Conservation (phyloP, 1,140 invertebrate species). For the Tigriopus japonicus region DNA sequence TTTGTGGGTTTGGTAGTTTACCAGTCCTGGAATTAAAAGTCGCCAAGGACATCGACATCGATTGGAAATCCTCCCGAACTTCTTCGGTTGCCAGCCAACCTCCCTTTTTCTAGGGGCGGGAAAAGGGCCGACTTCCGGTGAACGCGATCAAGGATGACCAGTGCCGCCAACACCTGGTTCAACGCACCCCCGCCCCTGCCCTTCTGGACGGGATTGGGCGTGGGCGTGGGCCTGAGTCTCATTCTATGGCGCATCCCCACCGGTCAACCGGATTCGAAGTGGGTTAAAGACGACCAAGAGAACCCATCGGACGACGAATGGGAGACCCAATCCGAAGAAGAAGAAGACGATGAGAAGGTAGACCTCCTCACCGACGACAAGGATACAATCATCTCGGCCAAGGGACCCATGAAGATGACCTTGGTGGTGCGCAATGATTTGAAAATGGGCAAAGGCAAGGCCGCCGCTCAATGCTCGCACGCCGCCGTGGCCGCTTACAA, state of each 20-base stretch:
- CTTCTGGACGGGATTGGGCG: not conserved
- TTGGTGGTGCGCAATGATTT: conserved; percentile 33
- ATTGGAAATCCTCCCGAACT: too few species aligned
- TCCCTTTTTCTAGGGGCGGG: too few species aligned
- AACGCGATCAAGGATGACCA: too few species aligned
- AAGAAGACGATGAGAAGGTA: not conserved
- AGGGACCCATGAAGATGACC: conserved; percentile 25
- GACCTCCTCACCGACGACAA: not conserved
- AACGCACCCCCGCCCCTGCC: not conserved
- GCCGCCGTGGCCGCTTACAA: conserved; percentile 29
- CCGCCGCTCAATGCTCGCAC: conserved; percentile 30
- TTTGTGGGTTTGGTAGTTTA: too few species aligned
- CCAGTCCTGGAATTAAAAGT: too few species aligned
- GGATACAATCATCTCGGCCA: not conserved
- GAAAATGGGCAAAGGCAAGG: conserved; percentile 35
- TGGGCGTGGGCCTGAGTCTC: not conserved
- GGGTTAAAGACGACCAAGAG: not conserved
- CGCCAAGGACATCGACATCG: too few species aligned
- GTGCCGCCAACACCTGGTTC: not conserved
- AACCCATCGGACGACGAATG: not conserved
- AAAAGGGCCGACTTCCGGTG: too few species aligned
- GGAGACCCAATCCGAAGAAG: not conserved
- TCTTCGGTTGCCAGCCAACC: too few species aligned
- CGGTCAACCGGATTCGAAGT: not conserved
- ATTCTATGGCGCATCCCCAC: not conserved